A percentile compares a stretch with the other conserved stretches of the same genome.
These are phyloP conservation scores for Pegea sp. DNA, from an alignment of 23 tunicate species.

Conservation along the genomic window DNA sequence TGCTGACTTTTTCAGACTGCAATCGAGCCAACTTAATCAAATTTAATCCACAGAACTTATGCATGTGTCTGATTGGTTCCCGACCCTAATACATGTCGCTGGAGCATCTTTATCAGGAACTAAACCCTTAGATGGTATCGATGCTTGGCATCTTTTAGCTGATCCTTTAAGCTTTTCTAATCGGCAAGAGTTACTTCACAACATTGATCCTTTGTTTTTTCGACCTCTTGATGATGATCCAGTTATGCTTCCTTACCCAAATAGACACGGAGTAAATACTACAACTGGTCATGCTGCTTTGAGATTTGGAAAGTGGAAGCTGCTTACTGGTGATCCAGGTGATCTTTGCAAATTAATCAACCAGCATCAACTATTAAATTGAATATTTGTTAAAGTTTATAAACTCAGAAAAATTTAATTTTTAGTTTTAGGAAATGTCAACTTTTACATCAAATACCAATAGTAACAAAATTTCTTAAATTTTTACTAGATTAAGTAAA, in stretches of 20 bases:
- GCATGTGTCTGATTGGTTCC: slow-evolving; percentile 98
- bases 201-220: slow-evolving; percentile 68
- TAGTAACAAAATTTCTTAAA: too few relatives aligned
- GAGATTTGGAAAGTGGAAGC: slow-evolving; percentile 71
- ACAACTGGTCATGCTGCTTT: slow-evolving; percentile 49
- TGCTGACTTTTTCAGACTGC: too few relatives aligned
- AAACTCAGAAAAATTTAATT: too few relatives aligned
- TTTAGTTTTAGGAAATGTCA: too few relatives aligned
- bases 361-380: too few relatives aligned
- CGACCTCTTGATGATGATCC: slow-evolving; percentile 40
- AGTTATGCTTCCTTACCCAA: slow-evolving; percentile 36
- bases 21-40: too few relatives aligned
- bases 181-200: slow-evolving; percentile 56
- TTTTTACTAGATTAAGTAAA: too few relatives aligned
- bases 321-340: slow-evolving; percentile 89
- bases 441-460: too few relatives aligned
- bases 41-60: too few relatives aligned
- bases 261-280: slow-evolving; percentile 59
- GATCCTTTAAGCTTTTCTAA: slow-evolving; percentile 29
- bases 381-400: too few relatives aligned
- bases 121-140: slow-evolving; percentile 71
- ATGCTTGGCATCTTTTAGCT: slow-evolving; percentile 66
- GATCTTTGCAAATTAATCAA: too few relatives aligned
- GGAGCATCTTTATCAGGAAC: slow-evolving; percentile 44
- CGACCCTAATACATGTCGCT: slow-evolving; percentile 74